Base-by-base conservation (phyloP, 1,140 invertebrate species). In the Leptoteleia sp. region DNA sequence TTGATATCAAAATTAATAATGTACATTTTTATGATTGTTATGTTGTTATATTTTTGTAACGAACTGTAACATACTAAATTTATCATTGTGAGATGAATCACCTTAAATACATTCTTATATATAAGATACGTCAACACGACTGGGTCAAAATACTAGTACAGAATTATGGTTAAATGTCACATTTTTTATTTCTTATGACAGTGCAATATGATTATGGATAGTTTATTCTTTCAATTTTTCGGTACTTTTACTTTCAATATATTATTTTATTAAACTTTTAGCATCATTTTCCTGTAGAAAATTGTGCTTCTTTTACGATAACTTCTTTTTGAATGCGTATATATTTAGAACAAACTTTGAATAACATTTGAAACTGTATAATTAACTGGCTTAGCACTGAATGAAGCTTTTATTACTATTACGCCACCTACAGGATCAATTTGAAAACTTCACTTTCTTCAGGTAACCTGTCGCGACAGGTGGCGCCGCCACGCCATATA, bases 401-500 rank as follows among this genome's bases (percentile, higher is more conserved):
- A 70, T 70, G 54, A 70, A 59, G 67, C 67, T 61, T 71, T 22
- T n/a, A n/a, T 17, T 47, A 57, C 15, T 48, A 38, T 57, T 57
- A 48, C 67, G 67, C 54, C 55, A 64, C 48, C 55, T 73, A 38
- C 70, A 73, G 70, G 35, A 57, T 15, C 13, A 7, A 57, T 57
- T 73, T 38, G 33, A 40, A 73, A 73, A 35, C 37, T 48, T 38
- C 9, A 42, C 37, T 72, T 72, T 59, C 16, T 22, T 22, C n/a
- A 19, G 42, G 40, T 33, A 40, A 11, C 43, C 67, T 37, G 54
- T 37, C 29, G 19, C 8, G 57, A 73, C 57, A 73, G 59, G 70
- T 73, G 70, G 70, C 70, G 70, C 59, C 70, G 70, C 70, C 70
- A 73, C 50, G 43, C 64, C 16, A 42, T 8, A 27, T 35, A 33